Evolutionary conservation across 2,113 vertebrate species (phyloP).

Genomic region (Nannobrachium achirus): DNA sequence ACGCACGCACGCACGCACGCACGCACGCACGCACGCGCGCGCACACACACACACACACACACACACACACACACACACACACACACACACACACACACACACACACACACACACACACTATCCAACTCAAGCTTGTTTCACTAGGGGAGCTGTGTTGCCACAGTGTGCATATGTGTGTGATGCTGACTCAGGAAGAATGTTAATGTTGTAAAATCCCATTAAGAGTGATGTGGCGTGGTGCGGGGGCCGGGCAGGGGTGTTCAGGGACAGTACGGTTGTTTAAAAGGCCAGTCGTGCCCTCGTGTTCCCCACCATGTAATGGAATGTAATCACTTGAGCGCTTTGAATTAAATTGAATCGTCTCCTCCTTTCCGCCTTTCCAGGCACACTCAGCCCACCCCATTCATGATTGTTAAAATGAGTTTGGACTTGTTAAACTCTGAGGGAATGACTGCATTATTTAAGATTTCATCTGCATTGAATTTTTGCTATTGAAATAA

Average conservation of each 20-base stretch:
- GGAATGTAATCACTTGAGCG: slow-evolving; percentile 39
- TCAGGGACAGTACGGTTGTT: slow-evolving; percentile 48
- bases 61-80: too few relatives aligned
- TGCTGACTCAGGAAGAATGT: slow-evolving; percentile 66
- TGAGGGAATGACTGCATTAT: background rate
- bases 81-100: too few relatives aligned
- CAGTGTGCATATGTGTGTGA: slow-evolving; percentile 24
- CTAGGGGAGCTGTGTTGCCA: slow-evolving; percentile 27
- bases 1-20: background rate
- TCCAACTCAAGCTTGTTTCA: slow-evolving; percentile 19
- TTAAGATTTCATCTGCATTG: too few relatives aligned
- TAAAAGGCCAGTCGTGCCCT: slow-evolving; percentile 34
- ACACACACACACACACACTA: background rate
- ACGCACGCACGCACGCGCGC: background rate
- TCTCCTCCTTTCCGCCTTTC: slow-evolving; percentile 22
- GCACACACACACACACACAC: background rate
- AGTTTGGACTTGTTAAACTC: slow-evolving; percentile 10
- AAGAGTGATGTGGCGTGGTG: slow-evolving; percentile 52
- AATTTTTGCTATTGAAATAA: too few relatives aligned
- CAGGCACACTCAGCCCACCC: slow-evolving; percentile 28
- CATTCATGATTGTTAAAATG: slow-evolving; percentile 28
- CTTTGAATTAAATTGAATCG: slow-evolving; percentile 22
- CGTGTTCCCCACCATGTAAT: slow-evolving; percentile 42
- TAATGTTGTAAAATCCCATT: slow-evolving; percentile 69
- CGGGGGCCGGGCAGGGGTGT: slow-evolving; percentile 29